A percentile compares a stretch with the other conserved stretches of the same genome.
Conservation (phyloP, 2,113 vertebrate species). For the Sylvilagus bachmani region DNA sequence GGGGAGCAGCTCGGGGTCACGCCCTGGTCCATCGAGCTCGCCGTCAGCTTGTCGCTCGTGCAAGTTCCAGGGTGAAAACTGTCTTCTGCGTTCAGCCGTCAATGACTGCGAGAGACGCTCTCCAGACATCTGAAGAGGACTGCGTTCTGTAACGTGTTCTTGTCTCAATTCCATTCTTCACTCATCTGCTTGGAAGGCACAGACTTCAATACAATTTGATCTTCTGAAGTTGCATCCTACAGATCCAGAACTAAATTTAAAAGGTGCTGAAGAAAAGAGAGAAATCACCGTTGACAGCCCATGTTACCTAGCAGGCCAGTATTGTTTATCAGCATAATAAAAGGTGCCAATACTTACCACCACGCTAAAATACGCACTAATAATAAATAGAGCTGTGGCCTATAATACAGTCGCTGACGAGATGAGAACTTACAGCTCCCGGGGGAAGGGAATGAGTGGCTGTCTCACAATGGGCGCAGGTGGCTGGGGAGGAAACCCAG, state of each 20-base stretch:
- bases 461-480: conserved; percentile 62
- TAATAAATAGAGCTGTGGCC: conserved; percentile 85
- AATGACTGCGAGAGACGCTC: neutral
- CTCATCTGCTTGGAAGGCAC: neutral
- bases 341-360: conserved; percentile 87
- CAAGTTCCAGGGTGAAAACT: neutral
- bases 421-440: conserved; percentile 83
- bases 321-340: conserved; percentile 89
- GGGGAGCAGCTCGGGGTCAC: no score
- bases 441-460: conserved; percentile 52
- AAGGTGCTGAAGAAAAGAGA: conserved; percentile 70
- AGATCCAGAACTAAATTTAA: conserved; percentile 69
- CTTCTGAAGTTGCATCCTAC: conserved; percentile 44
- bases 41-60: no score
- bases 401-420: conserved; percentile 84
- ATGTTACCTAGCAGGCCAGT: conserved; percentile 83
- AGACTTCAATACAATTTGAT: neutral
- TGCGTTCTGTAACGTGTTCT: neutral
- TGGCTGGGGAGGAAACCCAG: conserved; percentile 64
- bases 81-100: no score
- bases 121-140: neutral
- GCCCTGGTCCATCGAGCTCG: neutral
- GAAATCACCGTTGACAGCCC: conserved; percentile 85
- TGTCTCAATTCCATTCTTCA: neutral
- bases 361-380: conserved; percentile 87